Evolutionary conservation across 1,140 invertebrate species (phyloP), one percentile per base, ranked within the genome.

Genomic region (Battus philenor): DNA sequence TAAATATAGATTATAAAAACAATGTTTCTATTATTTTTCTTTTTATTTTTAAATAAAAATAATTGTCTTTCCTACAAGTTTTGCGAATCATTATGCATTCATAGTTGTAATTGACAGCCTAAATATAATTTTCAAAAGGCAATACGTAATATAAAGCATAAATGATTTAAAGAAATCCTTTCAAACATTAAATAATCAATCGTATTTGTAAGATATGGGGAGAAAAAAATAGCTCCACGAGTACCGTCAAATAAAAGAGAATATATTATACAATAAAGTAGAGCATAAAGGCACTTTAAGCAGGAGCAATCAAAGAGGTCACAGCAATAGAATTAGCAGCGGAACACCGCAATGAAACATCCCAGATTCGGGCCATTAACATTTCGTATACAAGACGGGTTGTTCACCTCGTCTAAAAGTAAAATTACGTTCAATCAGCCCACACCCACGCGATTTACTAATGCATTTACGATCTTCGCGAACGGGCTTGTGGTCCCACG

Each of bases 391-490:
- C 48, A 47, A 50, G 24, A 27, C 43, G 36, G 74, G 72, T 72
- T 59, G 44, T 70, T 71, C 56, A 79, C 67, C 75, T 68, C 67
- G 49, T 58, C 60, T 67, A 64, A 64, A 72, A 71, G 68, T 72
- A 73, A 76, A 70, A 79, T 77, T 75, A 74, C 54, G 61, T 57
- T 60, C 68, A 76, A 78, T 80, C 68, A 72, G 51, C 64, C 45
- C 30, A 58, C 62, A 45, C 75, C 73, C 67, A 78, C 73, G 57
- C 49, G 44, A 66, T 59, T 65, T 73, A 68, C 72, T 68, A 70
- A 72, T 74, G 65, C 65, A 64, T 74, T 69, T 76, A 76, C 69
- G 61, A 73, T 74, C 50, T 59, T 47, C 53, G 51, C 56, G 50
- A 70, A 56, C 49, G 54, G n/a, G 6, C 52, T 31, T 30, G 52